Evolutionary conservation across 2,113 vertebrate genomes (phyloP), one percentile per base, ranked within the genome.

Genomic region (Sitta europaea): DNA sequence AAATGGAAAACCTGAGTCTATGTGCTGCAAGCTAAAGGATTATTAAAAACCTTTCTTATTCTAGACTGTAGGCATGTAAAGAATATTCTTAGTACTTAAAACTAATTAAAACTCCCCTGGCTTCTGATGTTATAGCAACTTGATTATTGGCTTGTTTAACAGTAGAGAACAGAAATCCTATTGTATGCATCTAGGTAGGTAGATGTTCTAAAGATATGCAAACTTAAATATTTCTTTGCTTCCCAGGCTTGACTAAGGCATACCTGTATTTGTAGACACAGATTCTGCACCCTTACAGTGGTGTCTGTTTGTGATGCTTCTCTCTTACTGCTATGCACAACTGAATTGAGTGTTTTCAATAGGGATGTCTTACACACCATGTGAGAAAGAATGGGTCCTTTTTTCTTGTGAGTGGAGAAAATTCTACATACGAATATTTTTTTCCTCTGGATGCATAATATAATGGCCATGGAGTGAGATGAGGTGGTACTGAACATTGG

Each of bases 291-390:
- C n/a, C 20, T 50, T 68, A 28, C 8, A 43, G 22, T 19, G 9
- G 14, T 68, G 19, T 25, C n/a, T 78, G 5, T 47, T 78, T 25
- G 17, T 5, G 5, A 14, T 21, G 8, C 16, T 76, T 72, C 10
- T 90, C 14, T 83, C 29, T 61, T 36, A 42, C 21, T 12, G 11
- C 21, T 47, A 5, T 10, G 18, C 18, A 14, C 3, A 65, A 27
- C 4, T 35, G 16, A 72, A 51, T 12, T 0, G 0, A 75, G 8
- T 21, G 20, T 16, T 86, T 67, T 43, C 14, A 17, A 6, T 5
- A 51, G 7, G 27, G 75, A 35, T 38, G 7, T 31, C 38, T 68
- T 31, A 20, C 2, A 36, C n/a, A 51, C 8, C 6, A 0, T 33
- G 13, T 50, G 13, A 4, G 25, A 33, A 73, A 47, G 14, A 50